A percentile compares a stretch with the other conserved stretches of the same genome.
phyloP scores from a whole-genome alignment of 2,113 vertebrate genomes.

The Eulemur macaco region DNA sequence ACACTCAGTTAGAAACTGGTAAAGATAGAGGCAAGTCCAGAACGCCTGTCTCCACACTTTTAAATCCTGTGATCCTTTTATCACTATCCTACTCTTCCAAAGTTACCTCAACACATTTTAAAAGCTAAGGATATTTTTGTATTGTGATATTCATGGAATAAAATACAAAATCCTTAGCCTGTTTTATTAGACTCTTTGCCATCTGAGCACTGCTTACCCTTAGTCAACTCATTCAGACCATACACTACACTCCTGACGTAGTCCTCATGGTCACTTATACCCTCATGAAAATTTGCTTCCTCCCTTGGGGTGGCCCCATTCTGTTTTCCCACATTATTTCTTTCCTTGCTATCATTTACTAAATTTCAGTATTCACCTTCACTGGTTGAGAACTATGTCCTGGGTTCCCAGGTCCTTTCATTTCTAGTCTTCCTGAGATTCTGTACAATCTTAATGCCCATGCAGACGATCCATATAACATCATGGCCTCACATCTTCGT shows the following conservation, averaged over 20 bases:
- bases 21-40: neutral
- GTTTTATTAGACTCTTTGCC: neutral
- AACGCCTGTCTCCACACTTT: neutral
- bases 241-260: neutral
- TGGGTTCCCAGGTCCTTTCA: neutral
- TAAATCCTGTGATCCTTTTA: neutral
- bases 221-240: neutral
- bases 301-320: neutral
- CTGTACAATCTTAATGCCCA: neutral
- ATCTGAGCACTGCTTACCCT: neutral
- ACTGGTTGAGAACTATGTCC: neutral
- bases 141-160: neutral
- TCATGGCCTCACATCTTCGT: neutral
- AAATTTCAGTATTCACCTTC: neutral
- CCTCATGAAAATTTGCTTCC: neutral
- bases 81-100: neutral
- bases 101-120: neutral
- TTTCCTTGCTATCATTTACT: neutral
- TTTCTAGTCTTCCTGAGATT: neutral
- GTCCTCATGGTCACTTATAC: neutral
- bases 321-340: neutral
- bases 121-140: neutral
- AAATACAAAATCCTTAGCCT: neutral
- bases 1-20: neutral
- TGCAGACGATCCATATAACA: neutral